A percentile compares a stretch with the other conserved stretches of the same genome.
Conservation (phyloP, 1,140 invertebrate species). For the Drosophila ironensis region DNA sequence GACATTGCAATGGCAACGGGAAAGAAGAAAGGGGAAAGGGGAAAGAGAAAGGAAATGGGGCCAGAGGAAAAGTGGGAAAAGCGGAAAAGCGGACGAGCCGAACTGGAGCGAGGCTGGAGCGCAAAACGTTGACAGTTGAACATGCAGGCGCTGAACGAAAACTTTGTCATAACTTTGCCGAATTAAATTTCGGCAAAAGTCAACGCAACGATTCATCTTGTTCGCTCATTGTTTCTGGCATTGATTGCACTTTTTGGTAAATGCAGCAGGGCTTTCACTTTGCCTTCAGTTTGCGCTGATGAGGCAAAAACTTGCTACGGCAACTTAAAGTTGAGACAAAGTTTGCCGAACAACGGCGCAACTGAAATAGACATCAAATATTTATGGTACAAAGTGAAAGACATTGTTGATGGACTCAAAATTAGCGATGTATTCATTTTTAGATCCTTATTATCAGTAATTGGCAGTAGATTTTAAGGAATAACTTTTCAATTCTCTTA, state of each 20-base stretch:
- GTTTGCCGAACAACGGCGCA: background rate
- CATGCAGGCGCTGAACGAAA: slow-evolving; percentile 46
- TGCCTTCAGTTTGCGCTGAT: slow-evolving; percentile 18
- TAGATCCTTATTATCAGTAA: too few relatives aligned
- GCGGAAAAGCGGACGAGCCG: background rate
- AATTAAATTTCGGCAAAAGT: slow-evolving; percentile 57
- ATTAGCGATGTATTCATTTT: too few relatives aligned
- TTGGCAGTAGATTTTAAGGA: too few relatives aligned
- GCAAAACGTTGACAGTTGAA: slow-evolving; percentile 61
- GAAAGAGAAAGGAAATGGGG: background rate
- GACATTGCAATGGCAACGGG: slow-evolving; percentile 18
- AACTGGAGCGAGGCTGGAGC: background rate
- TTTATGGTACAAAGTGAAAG: background rate
- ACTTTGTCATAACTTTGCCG: slow-evolving; percentile 72
- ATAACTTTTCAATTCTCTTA: too few relatives aligned
- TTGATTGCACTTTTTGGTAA: slow-evolving; percentile 36
- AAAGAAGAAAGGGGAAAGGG: background rate
- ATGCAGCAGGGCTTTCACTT: slow-evolving; percentile 15
- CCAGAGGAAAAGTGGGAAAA: background rate
- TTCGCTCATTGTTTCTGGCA: slow-evolving; percentile 43
- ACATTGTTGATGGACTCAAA: too few relatives aligned
- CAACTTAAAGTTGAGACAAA: slow-evolving; percentile 2
- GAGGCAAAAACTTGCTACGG: slow-evolving; percentile 11
- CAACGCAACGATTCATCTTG: slow-evolving; percentile 43
- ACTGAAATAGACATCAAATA: slow-evolving; percentile 1